Evolutionary conservation across 2,797 vertebrate genomes (phyloP).

Genomic region (Leptodactylus fallax): DNA sequence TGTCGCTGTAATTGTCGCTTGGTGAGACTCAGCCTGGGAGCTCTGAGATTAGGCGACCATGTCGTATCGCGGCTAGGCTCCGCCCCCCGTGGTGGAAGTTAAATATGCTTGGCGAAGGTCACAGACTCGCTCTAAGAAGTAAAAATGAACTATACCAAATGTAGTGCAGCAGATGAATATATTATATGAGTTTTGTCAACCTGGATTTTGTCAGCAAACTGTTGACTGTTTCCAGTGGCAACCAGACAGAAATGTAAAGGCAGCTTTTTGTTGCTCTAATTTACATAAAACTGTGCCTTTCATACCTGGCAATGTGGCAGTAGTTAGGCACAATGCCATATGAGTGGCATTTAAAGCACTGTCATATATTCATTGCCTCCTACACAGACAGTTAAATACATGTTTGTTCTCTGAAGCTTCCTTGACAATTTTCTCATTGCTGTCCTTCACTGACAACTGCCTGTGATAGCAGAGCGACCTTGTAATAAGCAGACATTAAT

Average conservation of each 20-base stretch:
- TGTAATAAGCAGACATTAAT: conserved; percentile 11
- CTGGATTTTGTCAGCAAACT: not conserved
- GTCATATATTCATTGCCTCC: not conserved
- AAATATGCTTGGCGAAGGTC: too few species aligned
- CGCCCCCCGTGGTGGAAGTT: too few species aligned
- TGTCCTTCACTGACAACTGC: conserved; percentile 19
- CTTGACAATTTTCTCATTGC: not conserved
- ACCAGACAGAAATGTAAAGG: not conserved
- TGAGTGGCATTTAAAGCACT: not conserved
- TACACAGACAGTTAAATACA: not conserved
- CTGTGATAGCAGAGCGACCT: not conserved
- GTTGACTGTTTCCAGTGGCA: not conserved
- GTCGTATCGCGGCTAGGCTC: too few species aligned
- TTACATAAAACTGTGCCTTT: not conserved
- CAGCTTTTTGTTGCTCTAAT: not conserved
- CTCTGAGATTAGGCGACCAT: too few species aligned
- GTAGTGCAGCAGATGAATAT: too few species aligned
- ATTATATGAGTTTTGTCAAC: not conserved
- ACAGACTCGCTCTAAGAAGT: too few species aligned
- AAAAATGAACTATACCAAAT: too few species aligned
- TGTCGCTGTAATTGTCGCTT: too few species aligned
- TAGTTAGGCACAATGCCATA: not conserved
- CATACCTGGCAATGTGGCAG: not conserved
- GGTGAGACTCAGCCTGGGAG: too few species aligned
- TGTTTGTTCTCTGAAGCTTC: not conserved